Conservation (phyloP, 2,113 vertebrate species). For the Hippopotamus amphibius region DNA sequence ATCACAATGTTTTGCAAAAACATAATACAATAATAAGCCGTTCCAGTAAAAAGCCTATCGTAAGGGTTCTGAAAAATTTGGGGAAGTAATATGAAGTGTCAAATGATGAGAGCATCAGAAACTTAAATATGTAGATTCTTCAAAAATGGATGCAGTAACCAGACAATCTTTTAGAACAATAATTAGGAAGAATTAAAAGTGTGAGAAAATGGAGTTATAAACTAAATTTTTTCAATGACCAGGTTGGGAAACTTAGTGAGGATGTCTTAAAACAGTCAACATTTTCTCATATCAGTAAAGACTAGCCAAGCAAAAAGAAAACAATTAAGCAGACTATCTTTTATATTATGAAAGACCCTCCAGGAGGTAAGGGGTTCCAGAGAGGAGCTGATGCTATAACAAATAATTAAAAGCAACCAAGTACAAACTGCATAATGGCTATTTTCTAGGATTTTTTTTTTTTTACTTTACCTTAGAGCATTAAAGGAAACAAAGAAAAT, state of each 20-base stretch:
- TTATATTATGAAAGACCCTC: conserved; percentile 13
- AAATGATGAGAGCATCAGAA: neutral
- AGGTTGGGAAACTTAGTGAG: neutral
- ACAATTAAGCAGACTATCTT: conserved; percentile 53
- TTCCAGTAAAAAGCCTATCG: neutral
- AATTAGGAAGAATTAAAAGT: neutral
- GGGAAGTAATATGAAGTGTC: neutral
- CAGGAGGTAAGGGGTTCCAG: conserved; percentile 43
- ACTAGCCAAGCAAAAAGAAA: conserved; percentile 64
- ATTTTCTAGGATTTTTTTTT: conserved; percentile 48
- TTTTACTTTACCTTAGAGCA: conserved; percentile 11
- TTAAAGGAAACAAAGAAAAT: conserved; percentile 56
- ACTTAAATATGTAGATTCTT: neutral
- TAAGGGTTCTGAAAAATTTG: neutral
- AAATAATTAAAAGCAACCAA: conserved; percentile 71
- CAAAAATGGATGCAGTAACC: neutral
- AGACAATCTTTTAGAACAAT: neutral
- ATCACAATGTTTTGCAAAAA: neutral
- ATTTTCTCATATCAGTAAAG: conserved; percentile 42
- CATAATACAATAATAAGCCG: neutral
- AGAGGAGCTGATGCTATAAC: conserved; percentile 16
- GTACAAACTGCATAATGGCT: conserved; percentile 38
- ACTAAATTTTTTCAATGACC: neutral
- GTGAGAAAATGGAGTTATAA: neutral
- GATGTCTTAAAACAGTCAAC: conserved; percentile 27